Conservation (phyloP, 2,888 invertebrate genomes). For the Caenorhabditis sp. region DNA sequence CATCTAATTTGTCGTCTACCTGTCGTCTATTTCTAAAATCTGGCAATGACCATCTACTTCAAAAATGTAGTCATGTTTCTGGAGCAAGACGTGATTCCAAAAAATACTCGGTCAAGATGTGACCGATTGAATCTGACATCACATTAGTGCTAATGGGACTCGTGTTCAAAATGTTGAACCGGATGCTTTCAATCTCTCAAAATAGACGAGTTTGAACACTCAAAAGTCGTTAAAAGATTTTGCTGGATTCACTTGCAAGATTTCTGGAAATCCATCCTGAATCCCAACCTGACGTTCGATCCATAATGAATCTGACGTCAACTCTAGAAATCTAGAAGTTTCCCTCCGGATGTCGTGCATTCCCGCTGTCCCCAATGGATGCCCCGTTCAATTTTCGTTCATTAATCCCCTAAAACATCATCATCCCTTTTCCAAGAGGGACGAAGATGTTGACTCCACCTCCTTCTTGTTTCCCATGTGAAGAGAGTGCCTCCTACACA, state of each 20-base stretch:
- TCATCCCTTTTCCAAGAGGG: constrained; percentile 9
- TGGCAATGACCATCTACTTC: too few relatives aligned
- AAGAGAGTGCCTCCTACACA: constrained; percentile 28
- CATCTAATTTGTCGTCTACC: too few relatives aligned
- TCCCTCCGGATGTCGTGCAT: not conserved
- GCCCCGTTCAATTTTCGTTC: constrained; percentile 24
- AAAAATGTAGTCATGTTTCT: not conserved
- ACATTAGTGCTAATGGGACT: constrained; percentile 20
- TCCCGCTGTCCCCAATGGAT: too few relatives aligned
- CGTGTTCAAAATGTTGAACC: constrained; percentile 18
- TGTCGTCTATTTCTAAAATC: too few relatives aligned
- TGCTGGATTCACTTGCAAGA: not conserved
- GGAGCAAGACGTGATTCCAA: too few relatives aligned
- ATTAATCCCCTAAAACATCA: constrained; percentile 29
- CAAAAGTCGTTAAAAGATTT: not conserved
- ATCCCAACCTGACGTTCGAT: too few relatives aligned
- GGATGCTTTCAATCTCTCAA: not conserved
- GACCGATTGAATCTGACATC: constrained; percentile 20
- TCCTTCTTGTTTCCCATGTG: constrained; percentile 8
- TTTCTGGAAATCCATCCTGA: not conserved
- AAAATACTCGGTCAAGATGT: not conserved
- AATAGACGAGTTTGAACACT: not conserved
- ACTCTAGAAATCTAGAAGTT: constrained; percentile 7
- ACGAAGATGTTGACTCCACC: constrained; percentile 22
- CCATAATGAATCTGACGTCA: constrained; percentile 7